Base-by-base conservation (phyloP, 2,797 vertebrate species). In the Catostomus latipinnis region DNA sequence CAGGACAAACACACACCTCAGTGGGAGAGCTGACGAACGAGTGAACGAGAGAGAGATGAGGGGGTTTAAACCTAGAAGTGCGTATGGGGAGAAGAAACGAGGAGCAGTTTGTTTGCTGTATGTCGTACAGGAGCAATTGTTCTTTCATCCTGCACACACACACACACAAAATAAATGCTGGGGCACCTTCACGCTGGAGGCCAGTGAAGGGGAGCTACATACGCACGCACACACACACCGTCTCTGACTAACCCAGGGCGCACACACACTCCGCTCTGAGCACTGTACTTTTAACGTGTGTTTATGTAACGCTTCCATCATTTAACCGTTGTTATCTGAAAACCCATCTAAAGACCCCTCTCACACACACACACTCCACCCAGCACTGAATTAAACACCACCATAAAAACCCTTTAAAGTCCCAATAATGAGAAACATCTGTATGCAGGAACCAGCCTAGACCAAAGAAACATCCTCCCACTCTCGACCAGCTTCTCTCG, bases 381-480 rank as follows among this genome's bases (percentile, higher is more conserved):
- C 74, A 76, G 62, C 67, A 73, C 82, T 60, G 73, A 54, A 57
- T 80, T 91, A 90, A 91, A 90, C 91, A 92, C 91, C 88, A 90
- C 72, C 82, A 93, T 91, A 79, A 79, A 78, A 79, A 71, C 60
- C 53, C 92, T 93, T 93, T 92, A 93, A 93, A 93, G 91, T 90
- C 88, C 71, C 83, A 63, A 90, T 94, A 94, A 94, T 93, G 92
- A 93, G 92, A 94, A 94, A 92, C 93, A 94, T 93, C 93, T 94
- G 93, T 91, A 89, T 69, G 86, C 87, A 87, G 84, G 85, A 88
- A 85, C 81, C 34, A 82, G 87, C 83, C 79, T 71, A 75, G 74
- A 85, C 58, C 83, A 81, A 72, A 85, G 71, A 84, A 85, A 76
- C 81, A 22, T 77, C 65, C 65, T 18, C 45, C 9, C 68, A 12